A percentile compares a stretch with the other conserved stretches of the same genome.
Conservation (phyloP, 2,113 vertebrate genomes). For the Aleadryas rufinucha region DNA sequence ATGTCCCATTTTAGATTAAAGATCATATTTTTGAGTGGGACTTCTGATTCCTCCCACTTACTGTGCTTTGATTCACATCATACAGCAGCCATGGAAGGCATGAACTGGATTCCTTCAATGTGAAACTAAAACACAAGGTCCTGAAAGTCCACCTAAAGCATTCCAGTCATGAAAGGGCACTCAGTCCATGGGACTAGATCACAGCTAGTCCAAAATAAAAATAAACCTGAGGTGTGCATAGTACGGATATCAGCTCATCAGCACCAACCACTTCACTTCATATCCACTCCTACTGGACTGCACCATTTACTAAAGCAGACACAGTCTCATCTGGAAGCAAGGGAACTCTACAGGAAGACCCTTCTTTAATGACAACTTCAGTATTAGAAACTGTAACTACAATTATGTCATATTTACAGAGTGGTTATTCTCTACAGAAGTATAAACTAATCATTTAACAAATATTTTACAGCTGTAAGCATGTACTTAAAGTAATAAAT, state of each 20-base stretch:
- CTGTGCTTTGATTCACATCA: not conserved
- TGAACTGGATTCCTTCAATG: not conserved
- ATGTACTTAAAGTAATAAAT: not conserved
- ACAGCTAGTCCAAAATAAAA: not conserved
- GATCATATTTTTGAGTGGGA: not conserved
- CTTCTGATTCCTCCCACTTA: not conserved
- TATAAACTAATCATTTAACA: not conserved
- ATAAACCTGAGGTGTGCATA: not conserved
- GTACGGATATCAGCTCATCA: not conserved
- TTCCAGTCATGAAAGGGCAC: not conserved
- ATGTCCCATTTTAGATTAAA: not conserved
- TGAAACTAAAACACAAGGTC: not conserved
- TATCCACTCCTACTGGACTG: not conserved
- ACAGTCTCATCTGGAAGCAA: not conserved
- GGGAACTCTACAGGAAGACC: not conserved
- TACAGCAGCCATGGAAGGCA: not conserved
- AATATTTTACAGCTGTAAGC: not conserved
- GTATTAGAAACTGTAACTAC: not conserved
- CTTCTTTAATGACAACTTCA: not conserved
- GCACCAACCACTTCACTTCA: not conserved
- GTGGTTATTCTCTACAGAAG: not conserved
- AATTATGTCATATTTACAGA: not conserved
- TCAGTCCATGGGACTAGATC: not conserved
- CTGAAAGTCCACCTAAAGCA: not conserved
- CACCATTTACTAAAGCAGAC: not conserved